Conservation (phyloP, 2,797 vertebrate genomes). For the Staurois parvus region DNA sequence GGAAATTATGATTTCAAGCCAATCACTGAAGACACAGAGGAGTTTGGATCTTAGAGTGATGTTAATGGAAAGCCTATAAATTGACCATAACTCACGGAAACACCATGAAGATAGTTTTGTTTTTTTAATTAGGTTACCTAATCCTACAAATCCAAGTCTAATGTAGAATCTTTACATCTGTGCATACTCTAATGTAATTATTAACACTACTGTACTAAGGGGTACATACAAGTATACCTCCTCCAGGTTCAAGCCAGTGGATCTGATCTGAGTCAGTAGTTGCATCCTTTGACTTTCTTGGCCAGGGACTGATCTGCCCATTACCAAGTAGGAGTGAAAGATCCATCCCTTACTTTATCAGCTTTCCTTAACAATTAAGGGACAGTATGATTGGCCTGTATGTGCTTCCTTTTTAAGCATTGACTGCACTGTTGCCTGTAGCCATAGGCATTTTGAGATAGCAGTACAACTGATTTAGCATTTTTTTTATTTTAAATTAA, state of each 20-base stretch:
- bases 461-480: constrained; percentile 17
- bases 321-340: neutral
- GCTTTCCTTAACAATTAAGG: constrained; percentile 3
- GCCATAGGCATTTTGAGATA: neutral
- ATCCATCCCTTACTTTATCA: neutral
- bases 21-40: constrained; percentile 94
- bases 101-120: constrained; percentile 73
- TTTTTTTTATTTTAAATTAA: constrained; percentile 28
- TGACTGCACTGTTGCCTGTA: constrained; percentile 25
- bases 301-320: constrained; percentile 51
- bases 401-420: constrained; percentile 10
- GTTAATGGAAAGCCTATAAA: constrained; percentile 65
- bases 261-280: constrained; percentile 76
- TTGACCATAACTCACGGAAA: constrained; percentile 19
- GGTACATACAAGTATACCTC: constrained; percentile 74
- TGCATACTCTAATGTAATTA: constrained; percentile 87
- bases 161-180: constrained; percentile 81
- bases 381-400: neutral
- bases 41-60: constrained; percentile 90
- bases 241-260: constrained; percentile 76
- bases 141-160: constrained; percentile 71
- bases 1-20: constrained; percentile 96
- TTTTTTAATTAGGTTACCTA: constrained; percentile 65
- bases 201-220: constrained; percentile 78
- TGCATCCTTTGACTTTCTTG: constrained; percentile 74